Conservation (phyloP, 2,797 vertebrate genomes). For the Telmatherina bonti region DNA sequence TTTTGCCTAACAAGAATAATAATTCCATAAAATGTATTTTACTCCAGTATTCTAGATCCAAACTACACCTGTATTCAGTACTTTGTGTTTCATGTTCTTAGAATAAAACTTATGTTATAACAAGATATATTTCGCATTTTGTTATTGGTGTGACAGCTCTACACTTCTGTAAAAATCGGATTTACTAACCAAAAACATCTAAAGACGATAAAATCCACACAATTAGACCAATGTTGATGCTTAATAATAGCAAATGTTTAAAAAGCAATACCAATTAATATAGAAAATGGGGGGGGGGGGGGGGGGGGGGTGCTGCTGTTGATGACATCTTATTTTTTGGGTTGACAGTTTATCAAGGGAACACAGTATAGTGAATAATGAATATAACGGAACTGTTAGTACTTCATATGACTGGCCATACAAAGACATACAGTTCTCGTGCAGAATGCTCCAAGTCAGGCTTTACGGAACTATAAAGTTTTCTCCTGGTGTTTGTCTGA, state of each 20-base stretch:
- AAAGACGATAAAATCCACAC: too few species aligned
- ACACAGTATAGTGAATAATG: not conserved
- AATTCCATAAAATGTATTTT: too few species aligned
- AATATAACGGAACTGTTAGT: constrained; percentile 3
- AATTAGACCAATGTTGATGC: not conserved
- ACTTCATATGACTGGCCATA: constrained; percentile 1
- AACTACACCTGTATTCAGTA: too few species aligned
- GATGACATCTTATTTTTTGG: not conserved
- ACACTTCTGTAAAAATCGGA: too few species aligned
- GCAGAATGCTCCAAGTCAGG: constrained; percentile 28
- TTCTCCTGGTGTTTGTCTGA: constrained; percentile 44
- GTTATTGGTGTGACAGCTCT: too few species aligned
- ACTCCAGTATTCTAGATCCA: too few species aligned
- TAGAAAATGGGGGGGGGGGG: not conserved
- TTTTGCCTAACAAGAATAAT: too few species aligned
- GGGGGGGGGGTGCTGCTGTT: too few species aligned
- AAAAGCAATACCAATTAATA: not conserved
- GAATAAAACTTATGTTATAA: too few species aligned
- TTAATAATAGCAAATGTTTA: not conserved
- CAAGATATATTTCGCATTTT: too few species aligned
- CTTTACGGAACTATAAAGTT: constrained; percentile 38
- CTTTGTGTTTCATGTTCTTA: too few species aligned
- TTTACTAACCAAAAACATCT: too few species aligned
- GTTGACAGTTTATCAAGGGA: not conserved
- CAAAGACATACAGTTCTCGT: constrained; percentile 13